Base-by-base conservation (phyloP, 1,140 invertebrate genomes). In the Saccostrea echinata region DNA sequence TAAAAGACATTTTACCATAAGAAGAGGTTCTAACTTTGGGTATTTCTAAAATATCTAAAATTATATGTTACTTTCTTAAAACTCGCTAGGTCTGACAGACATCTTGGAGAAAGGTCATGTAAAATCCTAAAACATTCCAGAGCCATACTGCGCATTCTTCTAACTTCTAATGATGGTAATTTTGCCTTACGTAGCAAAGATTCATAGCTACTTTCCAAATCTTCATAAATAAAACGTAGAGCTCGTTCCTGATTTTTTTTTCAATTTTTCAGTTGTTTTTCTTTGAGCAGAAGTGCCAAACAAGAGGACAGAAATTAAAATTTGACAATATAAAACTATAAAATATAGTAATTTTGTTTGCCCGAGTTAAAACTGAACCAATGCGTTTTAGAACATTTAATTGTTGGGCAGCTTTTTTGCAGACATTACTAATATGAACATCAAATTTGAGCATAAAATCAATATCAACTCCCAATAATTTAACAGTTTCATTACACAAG, bases 391-490 rank as follows among this genome's bases (percentile, higher is more conserved):
- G 53, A 30, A 88, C 30, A 84, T n/a, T n/a, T n/a, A n/a, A n/a
- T n/a, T n/a, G n/a, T n/a, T n/a, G n/a, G n/a, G n/a, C n/a, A n/a
- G n/a, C n/a, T 88, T 88, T 21, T n/a, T 83, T 85, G 57, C 84
- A 86, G 13, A 87, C 81, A 55, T 30, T 87, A 33, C 27, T 43
- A 68, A 83, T 71, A 81, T 89, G 88, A 30, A 27, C 55, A 64
- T 87, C 61, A 86, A 82, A 87, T 64, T 86, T 88, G 13, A 89
- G 71, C 43, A 64, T 86, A 84, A 61, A 88, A 88, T 90, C 86
- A 71, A 90, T 86, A 84, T 71, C 68, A 51, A 84, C 82, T 57
- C 85, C 61, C 43, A 84, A 80, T 4, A 90, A 61, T 87, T 88
- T 88, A 12, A 88, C 85, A 3, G 18, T 51, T 27, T 90, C 35